Evolutionary conservation across 2,797 vertebrate genomes (phyloP), one percentile per base, ranked within the genome.

Genomic region (Rhincodon typus): DNA sequence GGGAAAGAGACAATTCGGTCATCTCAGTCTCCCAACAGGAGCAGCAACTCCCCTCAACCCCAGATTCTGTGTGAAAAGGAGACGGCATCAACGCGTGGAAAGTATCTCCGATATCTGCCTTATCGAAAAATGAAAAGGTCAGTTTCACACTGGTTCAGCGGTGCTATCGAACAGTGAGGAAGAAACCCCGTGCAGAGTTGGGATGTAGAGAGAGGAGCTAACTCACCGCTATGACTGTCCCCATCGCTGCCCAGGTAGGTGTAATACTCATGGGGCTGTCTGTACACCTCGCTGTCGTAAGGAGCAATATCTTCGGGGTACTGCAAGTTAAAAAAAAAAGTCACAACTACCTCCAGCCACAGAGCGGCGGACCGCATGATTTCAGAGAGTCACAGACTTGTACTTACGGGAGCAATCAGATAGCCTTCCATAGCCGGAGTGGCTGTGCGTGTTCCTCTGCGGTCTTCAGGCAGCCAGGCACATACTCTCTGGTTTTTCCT

Each of bases 381-480:
- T 70, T 62, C 66, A 46, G 30, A 70, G 62, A 46, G 10, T 66
- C 27, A 12, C 21, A 19, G 86, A 66, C 19, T 62, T 15, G 97
- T 99, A 99, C 99, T 99, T 96, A 99, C 99, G 97, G 98, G 98
- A 96, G 98, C 97, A 97, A 99, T 98, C 97, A 99, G 98, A 97
- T 99, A 99, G 98, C 98, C 99, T 98, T 99, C 99, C 99, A 99
- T 99, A 38, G 27, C 46, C 57, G 57, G 10, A 10, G 1, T 62
- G 57, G 3, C 57, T 8, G 57, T 8, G 57, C 46, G 46, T 50
- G 46, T 50, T 50, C 46, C 46, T 50, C 46, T 50, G 46, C 46
- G 46, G 46, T 1, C 46, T 50, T 95, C 67, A 95, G 42, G 30
- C 30, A 30, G 23, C 17, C 46, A 53, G 10, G 19, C 21, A 53